Percentiles rank a stretch among this genome's conserved stretches.
Evolutionary conservation across 35 echinoderm and acorn worm species (phyloP).

Genomic region (Lytechinus pictus): DNA sequence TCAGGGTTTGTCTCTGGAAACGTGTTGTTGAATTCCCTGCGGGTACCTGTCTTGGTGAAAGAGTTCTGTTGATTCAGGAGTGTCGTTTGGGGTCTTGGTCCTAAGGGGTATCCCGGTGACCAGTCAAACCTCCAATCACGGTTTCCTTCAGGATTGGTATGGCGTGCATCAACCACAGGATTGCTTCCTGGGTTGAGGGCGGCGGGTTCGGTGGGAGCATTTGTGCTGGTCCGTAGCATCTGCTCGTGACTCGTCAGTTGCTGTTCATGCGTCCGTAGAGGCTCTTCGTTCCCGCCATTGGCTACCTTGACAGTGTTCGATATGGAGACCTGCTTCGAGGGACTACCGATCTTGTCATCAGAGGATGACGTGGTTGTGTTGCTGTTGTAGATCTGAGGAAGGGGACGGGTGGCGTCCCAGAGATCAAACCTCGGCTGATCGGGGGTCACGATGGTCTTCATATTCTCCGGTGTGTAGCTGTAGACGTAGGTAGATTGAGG

Average conservation of each 20-base stretch:
- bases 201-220: constrained; percentile 64
- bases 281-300: constrained; percentile 64
- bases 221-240: constrained; percentile 38
- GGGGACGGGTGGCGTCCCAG: constrained; percentile 57
- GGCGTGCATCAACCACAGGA: constrained; percentile 69
- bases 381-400: constrained; percentile 73
- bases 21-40: constrained; percentile 59
- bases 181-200: constrained; percentile 61
- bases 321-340: constrained; percentile 60
- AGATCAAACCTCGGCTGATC: constrained; percentile 62
- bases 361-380: background rate
- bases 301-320: constrained; percentile 69
- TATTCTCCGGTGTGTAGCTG: constrained; percentile 89
- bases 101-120: constrained; percentile 71
- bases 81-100: constrained; percentile 71
- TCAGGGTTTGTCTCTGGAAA: constrained; percentile 89
- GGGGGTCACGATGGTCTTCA: constrained; percentile 69
- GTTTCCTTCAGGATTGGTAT: constrained; percentile 72
- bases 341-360: background rate
- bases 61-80: constrained; percentile 87
- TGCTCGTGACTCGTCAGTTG: constrained; percentile 38
- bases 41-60: constrained; percentile 79
- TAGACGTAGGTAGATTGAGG: constrained; percentile 85
- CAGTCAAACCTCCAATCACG: constrained; percentile 73
- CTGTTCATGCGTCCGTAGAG: constrained; percentile 42